A percentile compares a stretch with the other conserved stretches of the same genome.
Evolutionary conservation across 53 echinoderm and acorn worm genomes (phyloP).

Genomic region (Henricia sp.): DNA sequence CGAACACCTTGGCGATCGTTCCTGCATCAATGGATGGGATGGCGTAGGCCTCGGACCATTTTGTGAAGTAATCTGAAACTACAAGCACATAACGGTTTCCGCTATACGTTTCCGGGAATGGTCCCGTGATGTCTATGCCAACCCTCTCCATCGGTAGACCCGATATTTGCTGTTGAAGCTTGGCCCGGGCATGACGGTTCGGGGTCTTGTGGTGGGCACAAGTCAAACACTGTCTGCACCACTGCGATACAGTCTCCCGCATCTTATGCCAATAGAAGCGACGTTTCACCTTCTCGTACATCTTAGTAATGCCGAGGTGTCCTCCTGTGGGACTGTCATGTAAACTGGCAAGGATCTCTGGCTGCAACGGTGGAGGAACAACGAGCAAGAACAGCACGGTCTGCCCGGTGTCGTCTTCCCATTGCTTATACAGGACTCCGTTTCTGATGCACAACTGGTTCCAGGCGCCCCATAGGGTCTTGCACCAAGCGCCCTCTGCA

Average conservation of each 20-base stretch:
- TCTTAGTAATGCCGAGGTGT: constrained; percentile 28
- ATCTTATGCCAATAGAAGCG: constrained; percentile 58
- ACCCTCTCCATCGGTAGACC: constrained; percentile 35
- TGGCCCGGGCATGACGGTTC: neutral
- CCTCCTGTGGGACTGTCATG: constrained; percentile 23
- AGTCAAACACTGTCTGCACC: constrained; percentile 26
- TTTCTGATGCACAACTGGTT: constrained; percentile 26
- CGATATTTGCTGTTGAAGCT: constrained; percentile 17
- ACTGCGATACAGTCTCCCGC: constrained; percentile 2
- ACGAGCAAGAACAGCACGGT: constrained; percentile 31
- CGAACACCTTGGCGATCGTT: constrained; percentile 23
- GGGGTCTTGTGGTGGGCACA: constrained; percentile 38
- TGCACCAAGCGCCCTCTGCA: neutral
- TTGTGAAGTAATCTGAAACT: constrained; percentile 38
- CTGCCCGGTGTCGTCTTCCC: constrained; percentile 32
- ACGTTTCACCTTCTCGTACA: neutral
- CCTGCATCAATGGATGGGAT: constrained; percentile 9
- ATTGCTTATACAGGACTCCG: constrained; percentile 22
- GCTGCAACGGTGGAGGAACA: constrained; percentile 3
- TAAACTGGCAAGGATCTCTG: neutral
- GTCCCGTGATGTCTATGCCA: constrained; percentile 39
- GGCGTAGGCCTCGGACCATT: constrained; percentile 41
- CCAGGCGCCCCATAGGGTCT: constrained; percentile 54
- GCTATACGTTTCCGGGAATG: neutral
- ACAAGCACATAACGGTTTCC: constrained; percentile 42